A percentile compares a stretch with the other conserved stretches of the same genome.
Evolutionary conservation across 2,797 vertebrate genomes (phyloP).

Genomic region (Ctenosaura bakeri): DNA sequence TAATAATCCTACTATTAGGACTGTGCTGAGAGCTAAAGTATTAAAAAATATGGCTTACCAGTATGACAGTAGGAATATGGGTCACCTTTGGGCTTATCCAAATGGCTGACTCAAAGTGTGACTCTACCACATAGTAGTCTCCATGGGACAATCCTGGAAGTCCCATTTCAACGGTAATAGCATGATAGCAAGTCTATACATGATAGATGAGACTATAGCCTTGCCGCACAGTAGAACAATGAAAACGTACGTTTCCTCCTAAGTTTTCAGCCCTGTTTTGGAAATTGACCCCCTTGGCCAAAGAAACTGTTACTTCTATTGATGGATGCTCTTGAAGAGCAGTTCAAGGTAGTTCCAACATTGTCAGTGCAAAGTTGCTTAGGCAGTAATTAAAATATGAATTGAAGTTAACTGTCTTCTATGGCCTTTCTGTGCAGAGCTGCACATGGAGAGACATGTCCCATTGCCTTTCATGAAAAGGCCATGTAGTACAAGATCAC

Average conservation of each 20-base stretch:
- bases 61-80: slow-evolving; percentile 64
- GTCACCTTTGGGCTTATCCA: slow-evolving; percentile 46
- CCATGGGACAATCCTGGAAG: background rate
- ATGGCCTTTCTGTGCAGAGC: rapidly evolving
- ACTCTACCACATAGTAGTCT: slow-evolving; percentile 2
- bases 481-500: slow-evolving; percentile 60
- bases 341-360: slow-evolving; percentile 72
- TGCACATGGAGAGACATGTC: slow-evolving; percentile 35
- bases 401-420: slow-evolving; percentile 76
- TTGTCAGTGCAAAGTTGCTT: slow-evolving; percentile 71
- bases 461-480: slow-evolving; percentile 44
- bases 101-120: background rate
- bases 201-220: background rate
- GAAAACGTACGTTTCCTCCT: background rate
- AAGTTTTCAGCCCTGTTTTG: slow-evolving; percentile 44
- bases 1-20: slow-evolving; percentile 80
- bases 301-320: slow-evolving; percentile 69
- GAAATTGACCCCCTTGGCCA: slow-evolving; percentile 61
- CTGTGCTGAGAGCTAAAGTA: slow-evolving; percentile 68
- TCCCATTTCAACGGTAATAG: slow-evolving; percentile 7
- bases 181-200: background rate
- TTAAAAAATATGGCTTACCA: slow-evolving; percentile 67
- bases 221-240: background rate
- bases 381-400: slow-evolving; percentile 80
- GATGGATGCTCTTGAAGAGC: slow-evolving; percentile 84